These are phyloP conservation scores for Ceyx melanurus DNA, from an alignment of 2,113 vertebrate species.

Conservation along the genomic window DNA sequence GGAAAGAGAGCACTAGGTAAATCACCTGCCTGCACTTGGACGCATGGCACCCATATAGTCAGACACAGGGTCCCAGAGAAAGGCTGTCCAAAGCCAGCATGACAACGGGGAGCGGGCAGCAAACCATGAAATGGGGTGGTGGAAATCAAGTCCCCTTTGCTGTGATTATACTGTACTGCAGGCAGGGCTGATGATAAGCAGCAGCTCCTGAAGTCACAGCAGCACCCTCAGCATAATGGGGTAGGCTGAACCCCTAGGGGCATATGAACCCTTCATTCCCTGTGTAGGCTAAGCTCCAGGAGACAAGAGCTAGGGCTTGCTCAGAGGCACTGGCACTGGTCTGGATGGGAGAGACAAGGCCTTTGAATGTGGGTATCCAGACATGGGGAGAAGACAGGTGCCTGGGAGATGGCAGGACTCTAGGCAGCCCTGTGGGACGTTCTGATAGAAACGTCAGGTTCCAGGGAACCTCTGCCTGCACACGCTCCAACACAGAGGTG, in stretches of 20 bases:
- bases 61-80: background rate
- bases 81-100: background rate
- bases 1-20: constrained; percentile 62
- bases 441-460: background rate
- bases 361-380: background rate
- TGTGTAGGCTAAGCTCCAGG: background rate
- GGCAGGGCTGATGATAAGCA: background rate
- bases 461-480: background rate
- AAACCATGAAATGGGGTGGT: background rate
- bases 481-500: accelerated
- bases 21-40: background rate
- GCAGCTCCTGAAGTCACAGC: background rate
- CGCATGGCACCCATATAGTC: background rate
- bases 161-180: background rate
- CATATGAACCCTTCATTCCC: background rate
- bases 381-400: accelerated
- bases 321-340: background rate
- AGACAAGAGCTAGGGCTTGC: background rate
- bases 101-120: background rate
- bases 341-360: background rate
- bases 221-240: background rate
- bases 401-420: background rate
- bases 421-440: accelerated
- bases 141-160: background rate
- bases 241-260: background rate